Evolutionary conservation across 2,888 invertebrate species (phyloP).

Genomic region (Amblyteles armatorius): DNA sequence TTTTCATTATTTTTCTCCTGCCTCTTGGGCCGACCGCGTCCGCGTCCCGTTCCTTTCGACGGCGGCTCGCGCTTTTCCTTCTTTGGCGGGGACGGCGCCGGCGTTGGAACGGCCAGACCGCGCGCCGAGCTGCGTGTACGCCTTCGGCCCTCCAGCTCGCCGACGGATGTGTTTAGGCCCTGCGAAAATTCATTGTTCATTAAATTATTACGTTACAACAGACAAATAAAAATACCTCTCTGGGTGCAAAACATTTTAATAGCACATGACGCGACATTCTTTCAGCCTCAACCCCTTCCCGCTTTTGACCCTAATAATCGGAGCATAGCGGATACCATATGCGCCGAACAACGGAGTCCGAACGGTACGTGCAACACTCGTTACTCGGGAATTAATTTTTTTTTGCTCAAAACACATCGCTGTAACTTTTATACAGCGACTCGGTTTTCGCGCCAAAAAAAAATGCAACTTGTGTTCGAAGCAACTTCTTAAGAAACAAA

Average conservation of each 20-base stretch:
- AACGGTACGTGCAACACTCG: background rate
- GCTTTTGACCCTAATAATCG: slow-evolving; percentile 2
- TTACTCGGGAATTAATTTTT: background rate
- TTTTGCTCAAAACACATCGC: background rate
- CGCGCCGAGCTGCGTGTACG: slow-evolving; percentile 87
- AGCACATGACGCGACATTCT: background rate
- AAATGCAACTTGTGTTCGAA: background rate
- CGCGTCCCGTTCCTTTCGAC: slow-evolving; percentile 82
- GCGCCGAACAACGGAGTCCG: background rate
- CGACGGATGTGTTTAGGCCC: slow-evolving; percentile 84
- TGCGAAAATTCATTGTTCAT: slow-evolving; percentile 69
- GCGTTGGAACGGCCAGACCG: slow-evolving; percentile 85
- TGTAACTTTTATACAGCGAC: background rate
- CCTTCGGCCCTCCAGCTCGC: slow-evolving; percentile 86
- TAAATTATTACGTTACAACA: background rate
- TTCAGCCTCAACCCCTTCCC: background rate
- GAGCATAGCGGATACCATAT: background rate
- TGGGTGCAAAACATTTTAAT: background rate
- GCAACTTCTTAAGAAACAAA: background rate
- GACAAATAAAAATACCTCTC: background rate
- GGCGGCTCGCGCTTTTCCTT: slow-evolving; percentile 84
- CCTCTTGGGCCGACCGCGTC: slow-evolving; percentile 82
- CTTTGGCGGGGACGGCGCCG: slow-evolving; percentile 86
- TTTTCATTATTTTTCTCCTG: slow-evolving; percentile 81
- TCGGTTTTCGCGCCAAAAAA: background rate